Conservation (phyloP, 2,888 invertebrate species). For the Cepaea hortensis region DNA sequence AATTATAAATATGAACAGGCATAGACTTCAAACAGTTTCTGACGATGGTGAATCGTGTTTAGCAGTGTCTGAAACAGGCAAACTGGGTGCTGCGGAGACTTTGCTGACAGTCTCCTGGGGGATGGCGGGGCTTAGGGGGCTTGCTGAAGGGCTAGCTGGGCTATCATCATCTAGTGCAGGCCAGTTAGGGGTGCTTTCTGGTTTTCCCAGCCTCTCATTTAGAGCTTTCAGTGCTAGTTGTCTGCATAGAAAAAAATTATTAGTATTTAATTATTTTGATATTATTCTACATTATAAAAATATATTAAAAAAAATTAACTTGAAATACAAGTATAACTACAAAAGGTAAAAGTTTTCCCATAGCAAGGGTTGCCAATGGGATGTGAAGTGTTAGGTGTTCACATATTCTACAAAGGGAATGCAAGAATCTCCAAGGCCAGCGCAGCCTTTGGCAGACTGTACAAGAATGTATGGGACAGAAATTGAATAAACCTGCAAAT, state of each 20-base stretch:
- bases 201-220: constrained; percentile 85
- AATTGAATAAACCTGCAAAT: no score
- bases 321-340: no score
- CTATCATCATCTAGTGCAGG: constrained; percentile 72
- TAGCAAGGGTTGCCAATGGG: no score
- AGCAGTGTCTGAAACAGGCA: constrained; percentile 38
- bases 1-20: not conserved
- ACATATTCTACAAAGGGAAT: no score
- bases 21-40: constrained; percentile 31
- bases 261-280: not conserved
- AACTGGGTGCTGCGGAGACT: constrained; percentile 10
- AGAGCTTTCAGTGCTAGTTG: constrained; percentile 96
- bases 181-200: constrained; percentile 66
- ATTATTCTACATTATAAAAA: not conserved
- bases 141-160: constrained; percentile 47
- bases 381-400: no score
- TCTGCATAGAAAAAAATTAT: constrained; percentile 80
- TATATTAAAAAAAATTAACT: not conserved
- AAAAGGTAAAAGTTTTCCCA: no score
- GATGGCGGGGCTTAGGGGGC: not conserved
- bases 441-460: no score
- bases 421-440: no score
- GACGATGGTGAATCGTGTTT: constrained; percentile 6
- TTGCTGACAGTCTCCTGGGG: not conserved
- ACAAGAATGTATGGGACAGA: no score